Evolutionary conservation across 2,113 vertebrate genomes (phyloP), one percentile per base, ranked within the genome.

Genomic region (Ranitomeya variabilis): DNA sequence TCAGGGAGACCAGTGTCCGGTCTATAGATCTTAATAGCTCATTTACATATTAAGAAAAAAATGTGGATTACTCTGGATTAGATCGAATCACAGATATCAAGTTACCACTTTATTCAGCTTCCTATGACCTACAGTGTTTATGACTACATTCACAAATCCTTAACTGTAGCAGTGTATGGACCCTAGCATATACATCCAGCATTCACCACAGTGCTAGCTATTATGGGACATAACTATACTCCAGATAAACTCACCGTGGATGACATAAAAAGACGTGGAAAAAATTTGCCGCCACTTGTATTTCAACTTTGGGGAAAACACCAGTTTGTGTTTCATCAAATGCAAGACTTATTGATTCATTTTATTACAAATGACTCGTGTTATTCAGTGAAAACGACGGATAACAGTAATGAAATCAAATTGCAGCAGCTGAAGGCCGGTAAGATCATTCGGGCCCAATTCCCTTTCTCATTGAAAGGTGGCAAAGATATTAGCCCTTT

Each of bases 251-350:
- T 99, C 86, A 96, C 96, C 0, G 93, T 98, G 90, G 96, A 95
- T 86, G 96, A 97, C 86, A 93, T 97, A 15, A 96, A 94, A 89
- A 96, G 93, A 55, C 93, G 94, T 16, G 95, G 95, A 21, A 97
- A 95, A 92, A 96, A 90, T 51, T 90, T 95, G 80, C 96, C 98
- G 37, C 97, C 97, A 0, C 95, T 99, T 77, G 95, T 99, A 76
- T 95, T 99, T 94, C 96, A 99, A 54, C 95, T 98, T 55, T 99
- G 98, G 97, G 97, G 97, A n/a, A 98, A 97, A 79, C 95, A 97
- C 87, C 93, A 92, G 0, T 96, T 98, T 90, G 92, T 93, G 26
- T 95, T 96, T 83, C 93, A 96, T 69, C 95, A 94, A 45, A 93
- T 95, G 0, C 94, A 95, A 87, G 94, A 99, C 92, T 90, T 99